Evolutionary conservation across 2,113 vertebrate species (phyloP).

Genomic region (Baryphthengus martii): DNA sequence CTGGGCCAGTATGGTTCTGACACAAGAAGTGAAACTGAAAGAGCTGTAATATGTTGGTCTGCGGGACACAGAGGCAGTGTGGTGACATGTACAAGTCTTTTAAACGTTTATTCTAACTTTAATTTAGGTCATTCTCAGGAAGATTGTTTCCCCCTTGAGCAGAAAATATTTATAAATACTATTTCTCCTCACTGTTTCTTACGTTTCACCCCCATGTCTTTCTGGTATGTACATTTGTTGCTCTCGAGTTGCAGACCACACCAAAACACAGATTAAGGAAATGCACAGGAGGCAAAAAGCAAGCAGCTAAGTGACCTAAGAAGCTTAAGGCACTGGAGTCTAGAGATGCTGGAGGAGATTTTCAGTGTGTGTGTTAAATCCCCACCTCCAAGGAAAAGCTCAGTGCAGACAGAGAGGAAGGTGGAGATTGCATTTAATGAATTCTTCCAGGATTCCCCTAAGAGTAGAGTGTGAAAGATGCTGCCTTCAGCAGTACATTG

Average conservation of each 20-base stretch:
- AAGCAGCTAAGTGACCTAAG: slow-evolving; percentile 34
- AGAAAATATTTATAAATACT: too few species aligned
- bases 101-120: not conserved
- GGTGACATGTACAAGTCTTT: not conserved
- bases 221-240: not conserved
- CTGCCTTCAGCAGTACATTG: not conserved
- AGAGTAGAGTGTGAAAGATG: not conserved
- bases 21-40: not conserved
- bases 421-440: not conserved
- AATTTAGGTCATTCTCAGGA: not conserved
- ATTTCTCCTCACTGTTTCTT: not conserved
- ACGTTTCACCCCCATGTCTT: not conserved
- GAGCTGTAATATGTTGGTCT: not conserved
- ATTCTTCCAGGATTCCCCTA: not conserved
- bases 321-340: not conserved
- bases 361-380: not conserved
- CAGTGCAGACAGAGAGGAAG: not conserved
- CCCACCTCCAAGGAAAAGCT: not conserved
- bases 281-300: not conserved
- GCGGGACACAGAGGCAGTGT: not conserved
- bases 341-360: not conserved
- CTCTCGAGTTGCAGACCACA: not conserved
- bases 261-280: not conserved
- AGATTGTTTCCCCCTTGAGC: too few species aligned
- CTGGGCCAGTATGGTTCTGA: not conserved